Percentiles rank a stretch among this genome's conserved stretches.
These are phyloP conservation scores for Rhamnusium bicolor DNA, from an alignment of 2,888 invertebrate genomes.

Conservation along the genomic window DNA sequence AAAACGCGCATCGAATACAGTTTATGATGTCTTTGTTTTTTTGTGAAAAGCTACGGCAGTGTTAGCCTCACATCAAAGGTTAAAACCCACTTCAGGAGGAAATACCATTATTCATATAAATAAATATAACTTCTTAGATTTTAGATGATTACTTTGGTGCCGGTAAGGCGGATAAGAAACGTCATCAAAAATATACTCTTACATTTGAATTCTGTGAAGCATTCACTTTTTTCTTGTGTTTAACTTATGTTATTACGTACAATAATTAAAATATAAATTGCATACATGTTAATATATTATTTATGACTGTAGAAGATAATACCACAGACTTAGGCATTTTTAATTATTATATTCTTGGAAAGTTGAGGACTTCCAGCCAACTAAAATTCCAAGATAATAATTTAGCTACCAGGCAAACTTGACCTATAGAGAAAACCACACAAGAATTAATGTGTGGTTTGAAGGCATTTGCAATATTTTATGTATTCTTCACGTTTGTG, in stretches of 20 bases:
- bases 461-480: slow-evolving; percentile 18
- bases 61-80: no score
- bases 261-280: background rate
- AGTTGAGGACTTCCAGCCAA: slow-evolving; percentile 6
- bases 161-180: no score
- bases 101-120: no score
- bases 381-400: slow-evolving; percentile 21
- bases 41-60: no score
- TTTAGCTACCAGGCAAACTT: slow-evolving; percentile 31
- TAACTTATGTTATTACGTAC: background rate
- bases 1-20: no score
- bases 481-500: slow-evolving; percentile 23
- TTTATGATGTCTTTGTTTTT: no score
- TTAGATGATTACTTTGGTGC: no score
- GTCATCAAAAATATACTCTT: no score
- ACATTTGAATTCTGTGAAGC: no score
- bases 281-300: slow-evolving; percentile 11
- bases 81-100: no score
- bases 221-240: background rate
- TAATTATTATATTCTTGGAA: slow-evolving; percentile 18
- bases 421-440: slow-evolving; percentile 24
- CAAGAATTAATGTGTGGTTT: slow-evolving; percentile 12
- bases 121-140: no score
- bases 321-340: background rate
- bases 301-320: slow-evolving; percentile 13